Evolutionary conservation across 1,140 invertebrate genomes (phyloP).

Genomic region (Drosophila santomea): DNA sequence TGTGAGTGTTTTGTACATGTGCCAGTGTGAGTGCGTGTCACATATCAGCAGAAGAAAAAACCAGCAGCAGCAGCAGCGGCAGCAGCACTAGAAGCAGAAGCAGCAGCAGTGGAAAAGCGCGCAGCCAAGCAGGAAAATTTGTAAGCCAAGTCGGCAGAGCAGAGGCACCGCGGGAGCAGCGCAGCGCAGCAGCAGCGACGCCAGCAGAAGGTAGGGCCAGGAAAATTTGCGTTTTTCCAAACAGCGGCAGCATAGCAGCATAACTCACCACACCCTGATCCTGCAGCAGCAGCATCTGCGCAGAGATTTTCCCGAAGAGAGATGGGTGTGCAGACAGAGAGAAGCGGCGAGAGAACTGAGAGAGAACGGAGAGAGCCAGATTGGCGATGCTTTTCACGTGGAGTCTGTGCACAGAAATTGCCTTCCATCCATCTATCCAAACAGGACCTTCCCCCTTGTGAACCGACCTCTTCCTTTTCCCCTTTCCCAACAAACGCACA

Average conservation of each 20-base stretch:
- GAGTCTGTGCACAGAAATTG: slow-evolving; percentile 75
- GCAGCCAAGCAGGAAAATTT: slow-evolving; percentile 57
- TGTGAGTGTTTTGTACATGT: slow-evolving; percentile 51
- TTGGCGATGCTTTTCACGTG: slow-evolving; percentile 54
- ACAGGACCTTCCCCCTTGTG: not conserved
- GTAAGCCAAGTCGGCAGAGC: slow-evolving; percentile 35
- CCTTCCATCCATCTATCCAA: slow-evolving; percentile 45
- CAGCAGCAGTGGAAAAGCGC: slow-evolving; percentile 57
- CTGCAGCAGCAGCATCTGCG: slow-evolving; percentile 75
- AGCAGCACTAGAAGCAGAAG: slow-evolving; percentile 29
- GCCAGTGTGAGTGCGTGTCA: slow-evolving; percentile 57
- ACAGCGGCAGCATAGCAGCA: slow-evolving; percentile 39
- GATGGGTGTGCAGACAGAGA: not conserved
- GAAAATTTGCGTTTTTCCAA: slow-evolving; percentile 63
- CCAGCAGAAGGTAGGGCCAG: slow-evolving; percentile 72
- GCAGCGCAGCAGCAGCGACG: slow-evolving; percentile 56
- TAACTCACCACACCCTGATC: slow-evolving; percentile 84
- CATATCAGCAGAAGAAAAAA: slow-evolving; percentile 59
- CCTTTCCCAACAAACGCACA: slow-evolving; percentile 6
- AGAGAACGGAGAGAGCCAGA: slow-evolving; percentile 9
- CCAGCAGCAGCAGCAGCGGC: slow-evolving; percentile 19
- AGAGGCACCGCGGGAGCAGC: slow-evolving; percentile 13
- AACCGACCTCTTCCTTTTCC: not conserved
- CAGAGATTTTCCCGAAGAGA: slow-evolving; percentile 42
- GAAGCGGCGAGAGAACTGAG: slow-evolving; percentile 12